Conservation (phyloP, 2,113 vertebrate species). For the Agelaius phoeniceus region DNA sequence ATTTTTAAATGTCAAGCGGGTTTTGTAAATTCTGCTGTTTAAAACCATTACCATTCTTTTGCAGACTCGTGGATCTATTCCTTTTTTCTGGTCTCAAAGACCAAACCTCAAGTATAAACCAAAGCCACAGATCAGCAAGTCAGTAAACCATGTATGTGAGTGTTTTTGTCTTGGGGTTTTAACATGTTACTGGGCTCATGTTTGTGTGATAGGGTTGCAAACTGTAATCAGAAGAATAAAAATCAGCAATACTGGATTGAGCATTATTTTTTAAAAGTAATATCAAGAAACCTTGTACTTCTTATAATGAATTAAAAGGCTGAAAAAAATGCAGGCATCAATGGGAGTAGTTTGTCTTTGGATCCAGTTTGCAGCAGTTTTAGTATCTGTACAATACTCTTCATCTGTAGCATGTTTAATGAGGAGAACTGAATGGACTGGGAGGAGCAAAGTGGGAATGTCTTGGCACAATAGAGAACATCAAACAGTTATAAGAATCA, state of each 20-base stretch:
- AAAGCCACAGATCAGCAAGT: constrained; percentile 93
- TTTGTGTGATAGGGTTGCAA: background rate
- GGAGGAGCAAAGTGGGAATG: background rate
- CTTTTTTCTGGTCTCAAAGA: constrained; percentile 96
- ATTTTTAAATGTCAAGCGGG: background rate
- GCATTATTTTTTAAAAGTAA: background rate
- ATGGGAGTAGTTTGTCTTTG: background rate
- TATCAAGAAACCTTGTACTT: background rate
- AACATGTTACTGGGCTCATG: background rate
- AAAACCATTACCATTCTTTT: constrained; percentile 9
- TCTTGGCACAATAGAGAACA: background rate
- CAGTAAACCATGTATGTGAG: constrained; percentile 87
- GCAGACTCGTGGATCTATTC: constrained; percentile 94
- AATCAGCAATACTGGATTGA: background rate
- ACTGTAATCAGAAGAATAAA: background rate
- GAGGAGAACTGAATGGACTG: background rate
- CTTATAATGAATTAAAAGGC: background rate
- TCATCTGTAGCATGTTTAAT: background rate
- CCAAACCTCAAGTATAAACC: constrained; percentile 97
- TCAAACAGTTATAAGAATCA: background rate
- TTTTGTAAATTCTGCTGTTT: background rate
- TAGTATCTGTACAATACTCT: background rate
- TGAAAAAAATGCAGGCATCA: background rate
- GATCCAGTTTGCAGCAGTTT: background rate
- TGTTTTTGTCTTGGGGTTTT: background rate